A percentile compares a stretch with the other conserved stretches of the same genome.
Evolutionary conservation across 2,888 invertebrate genomes (phyloP).

Genomic region (Patella depressa): DNA sequence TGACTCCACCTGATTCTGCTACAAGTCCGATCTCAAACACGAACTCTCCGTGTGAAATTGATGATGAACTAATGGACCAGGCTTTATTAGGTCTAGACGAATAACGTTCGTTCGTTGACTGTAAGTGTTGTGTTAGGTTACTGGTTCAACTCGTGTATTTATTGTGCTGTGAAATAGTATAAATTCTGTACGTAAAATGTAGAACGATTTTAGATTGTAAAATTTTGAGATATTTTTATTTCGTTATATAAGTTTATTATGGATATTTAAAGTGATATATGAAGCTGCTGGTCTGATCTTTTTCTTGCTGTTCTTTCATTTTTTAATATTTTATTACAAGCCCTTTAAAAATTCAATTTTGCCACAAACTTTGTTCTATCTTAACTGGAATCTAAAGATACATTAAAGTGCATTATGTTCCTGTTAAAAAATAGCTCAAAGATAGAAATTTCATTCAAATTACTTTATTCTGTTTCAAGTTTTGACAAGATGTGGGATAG

Average conservation of each 20-base stretch:
- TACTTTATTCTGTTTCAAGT: too few relatives aligned
- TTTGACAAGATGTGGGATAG: too few relatives aligned
- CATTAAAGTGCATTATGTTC: too few relatives aligned
- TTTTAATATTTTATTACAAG: constrained; percentile 27
- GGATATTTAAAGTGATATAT: too few relatives aligned
- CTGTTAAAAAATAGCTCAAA: too few relatives aligned
- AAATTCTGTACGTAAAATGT: constrained; percentile 1
- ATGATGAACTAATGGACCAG: constrained; percentile 92
- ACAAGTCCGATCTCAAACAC: constrained; percentile 33
- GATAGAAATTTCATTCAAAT: too few relatives aligned
- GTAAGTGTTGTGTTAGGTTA: too few relatives aligned
- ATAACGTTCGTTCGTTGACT: neutral
- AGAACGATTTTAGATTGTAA: neutral
- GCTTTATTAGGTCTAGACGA: constrained; percentile 74
- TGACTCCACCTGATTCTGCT: constrained; percentile 29
- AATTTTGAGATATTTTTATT: neutral
- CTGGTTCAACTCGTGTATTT: neutral
- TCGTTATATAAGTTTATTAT: too few relatives aligned
- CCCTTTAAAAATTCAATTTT: constrained; percentile 13
- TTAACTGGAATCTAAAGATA: too few relatives aligned
- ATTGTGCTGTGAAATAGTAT: neutral
- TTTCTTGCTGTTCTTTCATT: neutral
- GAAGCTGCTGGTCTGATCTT: neutral
- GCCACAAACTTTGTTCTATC: too few relatives aligned
- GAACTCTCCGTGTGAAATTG: constrained; percentile 78